phyloP scores from a whole-genome alignment of 2,888 invertebrate genomes.

The Limnephilus marmoratus region DNA sequence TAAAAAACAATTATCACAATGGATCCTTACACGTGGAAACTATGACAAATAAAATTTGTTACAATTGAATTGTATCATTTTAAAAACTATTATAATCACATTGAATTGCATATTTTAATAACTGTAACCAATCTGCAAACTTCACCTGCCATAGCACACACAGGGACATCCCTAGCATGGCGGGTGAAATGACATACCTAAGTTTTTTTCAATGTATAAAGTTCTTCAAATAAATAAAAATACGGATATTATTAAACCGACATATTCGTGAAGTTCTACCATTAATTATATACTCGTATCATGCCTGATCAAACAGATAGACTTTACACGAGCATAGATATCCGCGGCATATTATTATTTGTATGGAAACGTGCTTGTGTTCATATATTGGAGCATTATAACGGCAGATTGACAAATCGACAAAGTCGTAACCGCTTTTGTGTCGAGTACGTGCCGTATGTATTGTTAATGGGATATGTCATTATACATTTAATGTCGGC shows the following conservation, averaged over 20 bases:
- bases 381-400: neutral
- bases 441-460: neutral
- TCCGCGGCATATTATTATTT: neutral
- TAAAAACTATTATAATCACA: too few relatives aligned
- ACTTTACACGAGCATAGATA: neutral
- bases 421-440: neutral
- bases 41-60: too few relatives aligned
- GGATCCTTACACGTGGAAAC: too few relatives aligned
- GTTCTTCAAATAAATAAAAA: too few relatives aligned
- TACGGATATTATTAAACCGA: neutral
- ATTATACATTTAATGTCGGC: neutral
- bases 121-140: too few relatives aligned
- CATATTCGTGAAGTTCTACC: neutral
- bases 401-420: neutral
- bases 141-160: too few relatives aligned
- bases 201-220: too few relatives aligned
- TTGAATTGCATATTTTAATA: too few relatives aligned
- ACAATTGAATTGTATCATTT: too few relatives aligned
- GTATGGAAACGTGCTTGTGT: neutral
- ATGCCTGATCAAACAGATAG: neutral
- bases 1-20: too few relatives aligned
- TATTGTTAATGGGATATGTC: neutral
- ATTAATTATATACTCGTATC: neutral
- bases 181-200: too few relatives aligned
- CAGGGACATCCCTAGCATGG: too few relatives aligned